Evolutionary conservation across 2,888 invertebrate genomes (phyloP), one percentile per base, ranked within the genome.

Genomic region (Trimorus sp.): DNA sequence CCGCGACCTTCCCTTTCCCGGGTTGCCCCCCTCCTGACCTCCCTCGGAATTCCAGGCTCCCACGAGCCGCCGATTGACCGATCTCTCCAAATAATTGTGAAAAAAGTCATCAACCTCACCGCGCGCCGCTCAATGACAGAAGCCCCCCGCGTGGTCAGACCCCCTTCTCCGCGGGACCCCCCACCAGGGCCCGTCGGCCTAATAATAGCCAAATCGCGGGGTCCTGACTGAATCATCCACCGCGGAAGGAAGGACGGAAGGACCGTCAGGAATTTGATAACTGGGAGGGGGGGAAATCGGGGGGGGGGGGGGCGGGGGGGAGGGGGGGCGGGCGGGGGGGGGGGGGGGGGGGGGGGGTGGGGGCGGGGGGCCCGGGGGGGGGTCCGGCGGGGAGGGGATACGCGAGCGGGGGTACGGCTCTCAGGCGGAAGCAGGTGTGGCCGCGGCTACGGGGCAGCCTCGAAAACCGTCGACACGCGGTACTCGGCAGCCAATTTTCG

Each of bases 381-480:
- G 60, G 70, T 65, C 63, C 65, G 54, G 65, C 66, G 60, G 66
- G 75, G 71, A 56, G 49, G 62, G 81, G 77, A 73, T 76, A 69
- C 63, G 73, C 71, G 48, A 77, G 68, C 81, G 60, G 79, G 68
- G 69, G 76, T 75, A 69, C n/a, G 71, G 38, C 76, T 59, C 68
- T 45, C 80, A 81, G 81, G 71, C 73, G n/a, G n/a, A 76, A 73
- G 81, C 81, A 81, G 77, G 81, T 81, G 76, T 81, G 59, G 53
- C 76, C 62, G 76, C 62, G 53, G 56, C 54, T 73, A 79, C 79
- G 87, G 86, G 87, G 88, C 88, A 85, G 88, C 54, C 45, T 87
- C 86, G 87, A 89, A 87, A 87, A 87, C 90, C 91, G 91, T 91
- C 91, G 89, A 89, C 90, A 89, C 90, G 90, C 91, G 91, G 89